A percentile compares a stretch with the other conserved stretches of the same genome.
phyloP scores from a whole-genome alignment of 1,140 invertebrate species.

The Cotesia typhae region DNA sequence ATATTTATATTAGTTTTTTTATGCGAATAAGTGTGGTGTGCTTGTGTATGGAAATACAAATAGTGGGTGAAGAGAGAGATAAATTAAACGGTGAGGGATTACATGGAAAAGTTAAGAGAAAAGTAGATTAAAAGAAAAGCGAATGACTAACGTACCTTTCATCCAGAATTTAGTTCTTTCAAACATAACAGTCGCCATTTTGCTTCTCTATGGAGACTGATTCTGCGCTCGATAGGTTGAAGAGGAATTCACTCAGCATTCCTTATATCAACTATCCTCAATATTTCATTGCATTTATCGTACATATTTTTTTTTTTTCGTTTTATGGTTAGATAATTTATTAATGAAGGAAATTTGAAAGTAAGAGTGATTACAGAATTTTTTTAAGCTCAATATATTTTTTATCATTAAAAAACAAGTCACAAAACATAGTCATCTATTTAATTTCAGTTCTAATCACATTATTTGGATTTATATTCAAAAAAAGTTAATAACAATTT shows the following conservation, averaged over 20 bases:
- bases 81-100: background rate
- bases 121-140: conserved; percentile 27
- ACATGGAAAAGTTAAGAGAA: background rate
- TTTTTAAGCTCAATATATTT: too few relatives aligned
- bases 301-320: background rate
- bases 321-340: background rate
- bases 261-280: background rate
- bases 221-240: conserved; percentile 32
- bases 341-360: too few relatives aligned
- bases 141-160: conserved; percentile 35
- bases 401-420: too few relatives aligned
- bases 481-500: too few relatives aligned
- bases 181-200: conserved; percentile 36
- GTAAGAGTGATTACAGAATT: too few relatives aligned
- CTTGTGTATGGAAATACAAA: background rate
- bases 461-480: too few relatives aligned
- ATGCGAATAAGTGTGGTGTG: background rate
- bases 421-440: too few relatives aligned
- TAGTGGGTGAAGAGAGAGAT: too few relatives aligned
- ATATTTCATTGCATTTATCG: background rate
- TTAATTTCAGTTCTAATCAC: too few relatives aligned
- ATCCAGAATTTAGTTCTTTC: conserved; percentile 38
- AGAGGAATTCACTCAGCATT: conserved; percentile 21
- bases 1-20: background rate
- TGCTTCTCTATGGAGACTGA: conserved; percentile 38